Percentiles rank a stretch among this genome's conserved stretches.
phyloP scores from a whole-genome alignment of 2,888 invertebrate species.

The Xanthia icteritia region DNA sequence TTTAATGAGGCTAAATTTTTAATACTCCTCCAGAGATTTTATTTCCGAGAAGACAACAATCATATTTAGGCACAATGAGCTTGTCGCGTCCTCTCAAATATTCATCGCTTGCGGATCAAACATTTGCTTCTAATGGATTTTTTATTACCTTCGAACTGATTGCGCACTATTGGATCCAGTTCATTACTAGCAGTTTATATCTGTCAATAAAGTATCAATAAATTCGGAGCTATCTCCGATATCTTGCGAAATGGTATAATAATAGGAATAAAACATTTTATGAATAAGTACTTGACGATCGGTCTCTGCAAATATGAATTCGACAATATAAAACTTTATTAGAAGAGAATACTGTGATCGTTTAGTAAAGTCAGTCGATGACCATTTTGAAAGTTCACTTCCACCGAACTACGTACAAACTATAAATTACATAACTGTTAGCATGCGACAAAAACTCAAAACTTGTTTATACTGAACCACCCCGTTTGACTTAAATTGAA shows the following conservation, averaged over 20 bases:
- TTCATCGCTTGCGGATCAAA: conserved; percentile 29
- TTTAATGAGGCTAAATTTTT: conserved; percentile 67
- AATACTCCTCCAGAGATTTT: conserved; percentile 63
- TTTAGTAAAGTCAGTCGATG: not conserved
- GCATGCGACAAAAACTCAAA: not conserved
- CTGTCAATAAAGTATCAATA: conserved; percentile 36
- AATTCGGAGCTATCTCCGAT: conserved; percentile 17
- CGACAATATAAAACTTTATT: conserved; percentile 1
- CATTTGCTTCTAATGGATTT: conserved; percentile 24
- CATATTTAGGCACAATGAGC: conserved; percentile 46
- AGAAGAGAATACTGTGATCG: not conserved
- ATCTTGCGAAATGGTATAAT: conserved; percentile 34
- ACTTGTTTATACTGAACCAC: too few relatives aligned
- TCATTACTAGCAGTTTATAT: conserved; percentile 35
- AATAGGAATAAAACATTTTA: conserved; percentile 57
- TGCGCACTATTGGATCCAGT: conserved; percentile 29
- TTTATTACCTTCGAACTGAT: conserved; percentile 32
- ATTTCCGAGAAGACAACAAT: conserved; percentile 64
- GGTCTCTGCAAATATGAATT: conserved; percentile 19
- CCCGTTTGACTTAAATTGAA: not conserved
- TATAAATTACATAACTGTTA: not conserved
- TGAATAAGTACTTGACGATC: conserved; percentile 30
- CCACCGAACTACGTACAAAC: not conserved
- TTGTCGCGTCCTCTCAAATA: conserved; percentile 35
- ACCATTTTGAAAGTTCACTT: not conserved